Evolutionary conservation across 2,113 vertebrate species (phyloP).

Genomic region (Nerophis lumbriciformis): DNA sequence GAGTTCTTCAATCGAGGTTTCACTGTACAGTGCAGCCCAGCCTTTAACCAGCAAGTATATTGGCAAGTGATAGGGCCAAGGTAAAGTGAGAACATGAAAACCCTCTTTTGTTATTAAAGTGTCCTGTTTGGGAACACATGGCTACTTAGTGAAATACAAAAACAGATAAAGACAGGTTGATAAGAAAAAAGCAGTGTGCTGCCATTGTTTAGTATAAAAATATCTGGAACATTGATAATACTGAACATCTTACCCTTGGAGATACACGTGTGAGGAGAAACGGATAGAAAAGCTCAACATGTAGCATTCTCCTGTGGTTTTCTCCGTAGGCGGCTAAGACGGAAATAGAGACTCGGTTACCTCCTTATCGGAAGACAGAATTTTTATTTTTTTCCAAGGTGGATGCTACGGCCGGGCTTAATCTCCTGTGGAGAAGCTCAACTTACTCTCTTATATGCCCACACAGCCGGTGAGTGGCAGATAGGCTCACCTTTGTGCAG

Average conservation of each 20-base stretch:
- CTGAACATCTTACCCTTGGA: background rate
- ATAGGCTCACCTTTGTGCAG: slow-evolving; percentile 43
- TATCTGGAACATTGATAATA: too few species aligned
- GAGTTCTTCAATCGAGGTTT: too few species aligned
- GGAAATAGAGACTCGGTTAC: slow-evolving; percentile 59
- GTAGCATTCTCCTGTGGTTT: slow-evolving; percentile 37
- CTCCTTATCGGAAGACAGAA: slow-evolving; percentile 56
- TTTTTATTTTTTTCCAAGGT: slow-evolving; percentile 28
- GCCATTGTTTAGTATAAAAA: too few species aligned
- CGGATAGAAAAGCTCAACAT: slow-evolving; percentile 34
- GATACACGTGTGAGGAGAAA: slow-evolving; percentile 21
- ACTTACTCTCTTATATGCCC: slow-evolving; percentile 22
- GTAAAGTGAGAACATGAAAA: too few species aligned
- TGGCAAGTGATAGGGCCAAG: too few species aligned
- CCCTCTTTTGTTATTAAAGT: too few species aligned
- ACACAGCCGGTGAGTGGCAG: slow-evolving; percentile 29
- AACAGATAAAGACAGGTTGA: too few species aligned
- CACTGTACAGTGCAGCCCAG: too few species aligned
- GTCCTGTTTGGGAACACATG: too few species aligned
- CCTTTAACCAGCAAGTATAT: too few species aligned
- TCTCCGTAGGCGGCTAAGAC: slow-evolving; percentile 52
- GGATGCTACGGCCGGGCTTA: slow-evolving; percentile 51
- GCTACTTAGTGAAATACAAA: too few species aligned
- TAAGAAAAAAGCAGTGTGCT: too few species aligned
- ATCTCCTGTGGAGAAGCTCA: slow-evolving; percentile 51